A percentile compares a stretch with the other conserved stretches of the same genome.
Evolutionary conservation across 2,797 vertebrate species (phyloP).

Genomic region (Ambastaia sidthimunki): DNA sequence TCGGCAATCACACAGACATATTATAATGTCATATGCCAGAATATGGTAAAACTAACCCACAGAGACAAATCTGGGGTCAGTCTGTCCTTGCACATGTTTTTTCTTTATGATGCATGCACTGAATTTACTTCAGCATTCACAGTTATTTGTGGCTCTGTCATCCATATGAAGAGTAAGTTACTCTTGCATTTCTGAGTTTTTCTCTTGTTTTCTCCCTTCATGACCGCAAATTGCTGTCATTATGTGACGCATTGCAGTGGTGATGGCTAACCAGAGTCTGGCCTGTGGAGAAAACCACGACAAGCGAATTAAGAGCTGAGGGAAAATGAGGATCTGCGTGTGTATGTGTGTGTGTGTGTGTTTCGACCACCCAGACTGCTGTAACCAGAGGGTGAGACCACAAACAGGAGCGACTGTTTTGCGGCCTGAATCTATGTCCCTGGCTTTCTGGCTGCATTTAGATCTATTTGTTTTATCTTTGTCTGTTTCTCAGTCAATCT

Average conservation of each 20-base stretch:
- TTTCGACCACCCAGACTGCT: conserved; percentile 77
- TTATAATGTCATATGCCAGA: conserved; percentile 15
- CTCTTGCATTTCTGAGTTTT: conserved; percentile 39
- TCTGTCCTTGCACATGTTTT: conserved; percentile 9
- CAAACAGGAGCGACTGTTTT: conserved; percentile 49
- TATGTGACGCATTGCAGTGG: conserved; percentile 78
- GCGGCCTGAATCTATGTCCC: conserved; percentile 35
- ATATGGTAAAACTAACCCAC: conserved; percentile 5
- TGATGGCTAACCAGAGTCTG: conserved; percentile 75
- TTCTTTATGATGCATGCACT: conserved; percentile 7
- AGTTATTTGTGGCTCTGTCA: conserved; percentile 22
- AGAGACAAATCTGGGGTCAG: conserved; percentile 16
- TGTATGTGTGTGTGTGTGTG: conserved; percentile 40
- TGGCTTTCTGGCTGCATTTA: conserved; percentile 32
- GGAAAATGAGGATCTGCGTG: conserved; percentile 64
- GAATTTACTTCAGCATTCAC: conserved; percentile 9
- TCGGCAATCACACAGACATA: conserved; percentile 1
- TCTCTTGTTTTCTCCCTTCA: conserved; percentile 35
- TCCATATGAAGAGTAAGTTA: conserved; percentile 18
- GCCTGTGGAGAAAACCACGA: conserved; percentile 76
- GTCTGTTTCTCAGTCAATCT: conserved; percentile 10
- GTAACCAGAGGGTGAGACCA: conserved; percentile 61
- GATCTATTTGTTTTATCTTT: conserved; percentile 32
- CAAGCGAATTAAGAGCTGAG: conserved; percentile 77
- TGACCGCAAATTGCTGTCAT: conserved; percentile 69